phyloP scores from a whole-genome alignment of 1,140 invertebrate genomes.

The Branchinecta lynchi region DNA sequence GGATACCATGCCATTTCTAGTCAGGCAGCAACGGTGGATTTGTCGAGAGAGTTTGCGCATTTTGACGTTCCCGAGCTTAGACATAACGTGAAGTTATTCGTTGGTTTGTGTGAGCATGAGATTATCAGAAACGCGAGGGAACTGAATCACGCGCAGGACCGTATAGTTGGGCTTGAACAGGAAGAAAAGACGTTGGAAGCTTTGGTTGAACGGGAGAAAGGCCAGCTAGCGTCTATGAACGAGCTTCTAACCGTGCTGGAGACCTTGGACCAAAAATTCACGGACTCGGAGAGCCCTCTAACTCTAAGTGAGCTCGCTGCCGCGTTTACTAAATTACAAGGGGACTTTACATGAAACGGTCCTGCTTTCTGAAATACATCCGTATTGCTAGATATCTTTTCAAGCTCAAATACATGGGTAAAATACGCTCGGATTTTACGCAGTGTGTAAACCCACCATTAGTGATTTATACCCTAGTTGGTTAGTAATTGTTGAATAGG shows the following conservation, averaged over 20 bases:
- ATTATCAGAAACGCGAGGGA: conserved; percentile 77
- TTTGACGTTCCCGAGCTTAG: conserved; percentile 68
- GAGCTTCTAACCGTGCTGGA: conserved; percentile 52
- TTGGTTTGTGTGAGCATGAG: conserved; percentile 86
- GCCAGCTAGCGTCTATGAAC: conserved; percentile 54
- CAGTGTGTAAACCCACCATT: too few species aligned
- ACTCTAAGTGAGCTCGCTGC: background rate
- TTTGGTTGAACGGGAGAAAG: conserved; percentile 53
- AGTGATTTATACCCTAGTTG: too few species aligned
- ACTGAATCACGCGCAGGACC: conserved; percentile 54
- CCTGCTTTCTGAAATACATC: too few species aligned
- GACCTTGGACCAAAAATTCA: conserved; percentile 39
- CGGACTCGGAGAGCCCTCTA: background rate
- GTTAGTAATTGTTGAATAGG: too few species aligned
- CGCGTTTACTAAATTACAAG: conserved; percentile 13
- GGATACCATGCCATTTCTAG: conserved; percentile 77
- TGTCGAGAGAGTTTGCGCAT: conserved; percentile 24
- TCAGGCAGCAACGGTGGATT: conserved; percentile 38
- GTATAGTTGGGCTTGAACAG: conserved; percentile 55
- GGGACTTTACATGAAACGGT: too few species aligned
- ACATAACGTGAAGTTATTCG: conserved; percentile 79
- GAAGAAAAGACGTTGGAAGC: conserved; percentile 56
- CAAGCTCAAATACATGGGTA: too few species aligned
- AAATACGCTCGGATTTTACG: too few species aligned
- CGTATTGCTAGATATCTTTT: too few species aligned